These are phyloP conservation scores for Oryctes rhinoceros DNA, from an alignment of 1,140 invertebrate genomes.

Conservation along the genomic window DNA sequence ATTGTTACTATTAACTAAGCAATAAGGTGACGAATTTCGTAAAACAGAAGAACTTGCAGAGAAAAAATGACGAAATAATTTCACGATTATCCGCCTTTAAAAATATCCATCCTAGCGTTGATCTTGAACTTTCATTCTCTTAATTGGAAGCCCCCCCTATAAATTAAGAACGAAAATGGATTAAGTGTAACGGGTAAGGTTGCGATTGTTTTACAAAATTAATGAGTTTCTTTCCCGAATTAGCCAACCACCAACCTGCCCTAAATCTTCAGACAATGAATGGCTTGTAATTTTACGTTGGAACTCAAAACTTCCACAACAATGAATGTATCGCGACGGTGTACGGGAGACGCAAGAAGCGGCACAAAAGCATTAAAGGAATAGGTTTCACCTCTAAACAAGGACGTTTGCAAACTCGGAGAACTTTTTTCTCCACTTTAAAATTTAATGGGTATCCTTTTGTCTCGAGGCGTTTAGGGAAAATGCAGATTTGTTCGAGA, in stretches of 20 bases:
- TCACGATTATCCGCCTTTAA: no score
- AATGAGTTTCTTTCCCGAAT: background rate
- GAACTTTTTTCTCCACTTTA: conserved; percentile 25
- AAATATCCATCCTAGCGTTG: no score
- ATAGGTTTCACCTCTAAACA: conserved; percentile 10
- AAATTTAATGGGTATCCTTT: conserved; percentile 33
- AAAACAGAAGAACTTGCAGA: no score
- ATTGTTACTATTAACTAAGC: no score
- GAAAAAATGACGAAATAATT: no score
- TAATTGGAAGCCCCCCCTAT: background rate
- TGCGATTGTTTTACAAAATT: conserved; percentile 3
- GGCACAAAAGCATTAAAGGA: conserved; percentile 10
- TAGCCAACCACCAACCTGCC: background rate
- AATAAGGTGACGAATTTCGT: no score
- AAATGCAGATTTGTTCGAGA: conserved; percentile 34
- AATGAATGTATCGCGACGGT: conserved; percentile 5
- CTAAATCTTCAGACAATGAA: conserved; percentile 27
- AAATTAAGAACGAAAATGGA: conserved; percentile 1
- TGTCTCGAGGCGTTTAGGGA: conserved; percentile 23
- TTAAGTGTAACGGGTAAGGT: conserved; percentile 13
- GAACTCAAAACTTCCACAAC: conserved; percentile 23
- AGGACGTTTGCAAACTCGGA: background rate
- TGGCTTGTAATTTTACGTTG: conserved; percentile 25
- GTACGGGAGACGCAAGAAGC: background rate
- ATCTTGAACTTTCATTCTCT: background rate